phyloP scores from a whole-genome alignment of 2,797 vertebrate species.

The Neosilurus hyrtlii region DNA sequence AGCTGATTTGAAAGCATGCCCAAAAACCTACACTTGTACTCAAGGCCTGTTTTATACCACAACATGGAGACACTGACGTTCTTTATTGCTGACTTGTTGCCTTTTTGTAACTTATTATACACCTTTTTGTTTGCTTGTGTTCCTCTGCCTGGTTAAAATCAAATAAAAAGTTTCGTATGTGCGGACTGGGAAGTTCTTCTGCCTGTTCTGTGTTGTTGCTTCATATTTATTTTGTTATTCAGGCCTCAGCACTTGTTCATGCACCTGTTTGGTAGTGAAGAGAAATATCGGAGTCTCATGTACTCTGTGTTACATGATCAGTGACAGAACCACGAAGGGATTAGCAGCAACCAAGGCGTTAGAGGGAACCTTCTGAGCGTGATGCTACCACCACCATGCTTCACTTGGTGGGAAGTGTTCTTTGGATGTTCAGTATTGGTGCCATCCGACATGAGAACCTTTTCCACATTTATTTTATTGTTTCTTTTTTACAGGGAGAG shows the following conservation, averaged over 20 bases:
- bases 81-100: neutral
- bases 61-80: neutral
- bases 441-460: neutral
- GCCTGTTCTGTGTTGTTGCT: neutral
- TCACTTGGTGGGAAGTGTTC: neutral
- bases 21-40: neutral
- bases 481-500: no score
- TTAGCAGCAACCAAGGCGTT: neutral
- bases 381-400: neutral
- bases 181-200: neutral
- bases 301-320: neutral
- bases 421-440: neutral
- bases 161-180: constrained; percentile 34
- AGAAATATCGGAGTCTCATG: neutral
- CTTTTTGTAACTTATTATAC: constrained; percentile 17
- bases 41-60: neutral
- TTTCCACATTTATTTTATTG: neutral
- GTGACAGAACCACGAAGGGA: neutral
- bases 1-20: neutral
- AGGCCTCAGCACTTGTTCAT: neutral
- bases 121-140: constrained; percentile 15
- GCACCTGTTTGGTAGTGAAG: no score
- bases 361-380: neutral
- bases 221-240: neutral
- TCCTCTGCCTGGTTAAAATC: constrained; percentile 31